Evolutionary conservation across 2,113 vertebrate species (phyloP).

Genomic region (Chloroceryle aenea): DNA sequence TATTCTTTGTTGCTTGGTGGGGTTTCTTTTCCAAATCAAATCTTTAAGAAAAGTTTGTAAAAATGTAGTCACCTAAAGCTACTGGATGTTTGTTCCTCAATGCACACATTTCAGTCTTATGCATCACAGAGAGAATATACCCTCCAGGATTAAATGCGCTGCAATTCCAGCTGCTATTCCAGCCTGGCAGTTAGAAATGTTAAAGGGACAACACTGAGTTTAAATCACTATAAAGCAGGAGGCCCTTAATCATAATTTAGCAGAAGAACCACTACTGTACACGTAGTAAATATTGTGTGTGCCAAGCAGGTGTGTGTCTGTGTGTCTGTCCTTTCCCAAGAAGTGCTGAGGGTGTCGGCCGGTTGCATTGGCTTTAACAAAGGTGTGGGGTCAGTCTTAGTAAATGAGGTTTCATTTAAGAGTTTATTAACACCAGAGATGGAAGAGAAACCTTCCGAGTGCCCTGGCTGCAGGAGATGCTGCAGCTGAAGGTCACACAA

Average conservation of each 20-base stretch:
- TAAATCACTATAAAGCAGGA: neutral
- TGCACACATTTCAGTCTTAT: neutral
- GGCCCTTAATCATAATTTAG: neutral
- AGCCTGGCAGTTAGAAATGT: neutral
- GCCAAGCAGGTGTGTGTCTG: accelerated
- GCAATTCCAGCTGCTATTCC: conserved; percentile 46
- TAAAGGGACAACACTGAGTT: neutral
- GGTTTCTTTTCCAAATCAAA: neutral
- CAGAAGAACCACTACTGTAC: neutral
- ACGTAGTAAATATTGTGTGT: neutral
- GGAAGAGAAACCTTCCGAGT: neutral
- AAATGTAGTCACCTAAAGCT: neutral
- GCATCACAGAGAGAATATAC: neutral
- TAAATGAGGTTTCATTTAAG: neutral
- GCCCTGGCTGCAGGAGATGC: neutral
- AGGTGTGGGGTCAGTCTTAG: too few species aligned
- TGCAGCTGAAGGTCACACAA: neutral
- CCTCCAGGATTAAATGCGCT: neutral
- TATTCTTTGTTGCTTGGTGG: neutral
- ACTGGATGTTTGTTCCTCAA: neutral
- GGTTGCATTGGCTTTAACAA: neutral
- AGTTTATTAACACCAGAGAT: neutral
- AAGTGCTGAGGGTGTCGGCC: neutral
- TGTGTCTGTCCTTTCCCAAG: neutral
- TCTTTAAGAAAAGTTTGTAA: neutral